Evolutionary conservation across 2,888 invertebrate genomes (phyloP), one percentile per base, ranked within the genome.

Genomic region (Hoplodrina ambigua): DNA sequence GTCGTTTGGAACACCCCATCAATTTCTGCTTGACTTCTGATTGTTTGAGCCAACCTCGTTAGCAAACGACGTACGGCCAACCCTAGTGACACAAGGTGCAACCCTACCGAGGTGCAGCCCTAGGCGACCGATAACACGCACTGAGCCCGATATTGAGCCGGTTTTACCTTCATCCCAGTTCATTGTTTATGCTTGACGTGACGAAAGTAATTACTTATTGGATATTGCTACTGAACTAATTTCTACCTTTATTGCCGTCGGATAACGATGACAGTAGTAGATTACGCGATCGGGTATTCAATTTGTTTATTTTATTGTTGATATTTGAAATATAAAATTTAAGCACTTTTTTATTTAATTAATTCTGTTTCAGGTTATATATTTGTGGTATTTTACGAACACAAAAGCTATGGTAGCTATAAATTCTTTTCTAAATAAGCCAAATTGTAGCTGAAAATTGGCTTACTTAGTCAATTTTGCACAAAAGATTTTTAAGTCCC

Each of bases 1-100:
- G 86, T 25, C 83, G 88, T 85, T 84, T 82, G 81, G 86, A 85
- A 87, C 88, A 85, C 88, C 90, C 90, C 89, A 92, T 93, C 93
- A 92, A 92, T 93, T 92, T 92, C 90, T 91, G 91, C 90, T 91
- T 90, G 88, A 91, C 91, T 92, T 89, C 91, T 92, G 92, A 92
- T 93, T 94, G 93, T 94, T 93, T 91, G 91, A 91, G 86, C 85
- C 86, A 85, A 87, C 87, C 90, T 92, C 88, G 91, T 93, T 93
- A 91, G 88, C 87, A 85, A 83, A 81, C 75, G 81, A 72, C 74
- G 81, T 65, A 68, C 69, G 71, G 65, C 37, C 63, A 75, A 67
- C 75, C 73, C 75, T 74, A 71, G 62, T 72, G 67, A 70, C 74
- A 74, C 63, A 66, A 69, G 73, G 72, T 75, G 78, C 64, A 78